Percentiles rank a stretch among this genome's conserved stretches.
These are phyloP conservation scores for Troides helena DNA, from an alignment of 2,888 invertebrate genomes.

Conservation along the genomic window DNA sequence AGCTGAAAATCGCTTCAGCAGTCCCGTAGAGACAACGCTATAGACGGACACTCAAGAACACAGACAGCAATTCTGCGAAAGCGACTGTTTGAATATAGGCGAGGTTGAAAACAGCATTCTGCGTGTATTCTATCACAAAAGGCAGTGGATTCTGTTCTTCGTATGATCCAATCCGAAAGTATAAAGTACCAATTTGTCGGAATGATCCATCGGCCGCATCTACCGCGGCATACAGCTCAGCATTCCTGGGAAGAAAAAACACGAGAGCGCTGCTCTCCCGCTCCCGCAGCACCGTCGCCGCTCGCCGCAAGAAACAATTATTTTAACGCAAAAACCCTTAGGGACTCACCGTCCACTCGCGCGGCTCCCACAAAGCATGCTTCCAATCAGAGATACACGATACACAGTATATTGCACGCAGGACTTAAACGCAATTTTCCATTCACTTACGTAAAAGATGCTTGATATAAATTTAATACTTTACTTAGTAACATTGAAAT, in stretches of 20 bases:
- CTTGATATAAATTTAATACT: neutral
- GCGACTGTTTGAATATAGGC: too few relatives aligned
- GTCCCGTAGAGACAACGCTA: too few relatives aligned
- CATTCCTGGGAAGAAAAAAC: constrained; percentile 38
- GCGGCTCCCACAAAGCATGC: constrained; percentile 50
- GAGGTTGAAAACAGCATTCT: too few relatives aligned
- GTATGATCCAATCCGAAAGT: constrained; percentile 4
- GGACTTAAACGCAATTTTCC: neutral
- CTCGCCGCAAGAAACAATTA: constrained; percentile 49
- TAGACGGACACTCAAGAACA: too few relatives aligned
- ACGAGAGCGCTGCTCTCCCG: constrained; percentile 41
- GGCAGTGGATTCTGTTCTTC: neutral
- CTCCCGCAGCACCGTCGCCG: constrained; percentile 39
- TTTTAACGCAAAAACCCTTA: constrained; percentile 46
- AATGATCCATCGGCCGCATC: constrained; percentile 35
- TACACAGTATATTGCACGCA: neutral
- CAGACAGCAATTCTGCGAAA: too few relatives aligned
- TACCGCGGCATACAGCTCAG: constrained; percentile 36
- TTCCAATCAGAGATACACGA: constrained; percentile 25
- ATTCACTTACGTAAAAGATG: neutral
- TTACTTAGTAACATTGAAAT: too few relatives aligned
- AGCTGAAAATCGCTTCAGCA: too few relatives aligned
- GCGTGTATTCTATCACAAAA: neutral
- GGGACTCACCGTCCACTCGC: constrained; percentile 43
- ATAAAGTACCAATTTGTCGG: constrained; percentile 21